Base-by-base conservation (phyloP, 2,888 invertebrate species). In the Hyalella azteca region DNA sequence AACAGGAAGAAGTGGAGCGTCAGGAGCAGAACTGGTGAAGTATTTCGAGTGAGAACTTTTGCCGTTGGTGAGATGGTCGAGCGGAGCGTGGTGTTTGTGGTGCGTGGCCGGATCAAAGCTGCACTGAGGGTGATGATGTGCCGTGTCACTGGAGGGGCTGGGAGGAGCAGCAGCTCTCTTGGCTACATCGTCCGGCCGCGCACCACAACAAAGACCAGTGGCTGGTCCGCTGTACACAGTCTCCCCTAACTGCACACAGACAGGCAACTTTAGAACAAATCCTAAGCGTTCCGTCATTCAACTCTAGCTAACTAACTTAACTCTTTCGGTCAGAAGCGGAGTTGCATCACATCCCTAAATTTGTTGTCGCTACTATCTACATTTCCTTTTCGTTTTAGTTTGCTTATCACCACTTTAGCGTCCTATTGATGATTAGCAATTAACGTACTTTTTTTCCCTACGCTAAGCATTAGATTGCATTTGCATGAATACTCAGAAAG, bases 211-310 rank as follows among this genome's bases (percentile, higher is more conserved):
- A 32, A 11, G 66, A 36, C 36, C 36, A 29, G 41, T 75, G 22
- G 75, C 40, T 75, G 75, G 75, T n/a, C 75, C 75, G 36, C 75
- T 75, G 75, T 75, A 75, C 40, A 75, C 41, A 26, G 75, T 75
- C n/a, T 75, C 75, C 45, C 75, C 75, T 19, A 75, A 41, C 75
- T 75, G 45, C 40, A 75, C 75, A 75, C 49, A 49, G 2, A 22
- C 3, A 49, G 49, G 15, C 15, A 49, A 49, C 19, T 0, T 49
- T 49, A 49, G 13, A n/a, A n/a, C n/a, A n/a, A n/a, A n/a, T n/a
- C n/a, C n/a, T n/a, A n/a, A n/a, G n/a, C n/a, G n/a, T n/a, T n/a
- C n/a, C n/a, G n/a, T n/a, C n/a, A n/a, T n/a, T n/a, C n/a, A n/a
- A n/a, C n/a, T n/a, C n/a, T n/a, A n/a, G n/a, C n/a, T n/a, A n/a